Evolutionary conservation across 2,888 invertebrate genomes (phyloP).

Genomic region (Plebejus argus): DNA sequence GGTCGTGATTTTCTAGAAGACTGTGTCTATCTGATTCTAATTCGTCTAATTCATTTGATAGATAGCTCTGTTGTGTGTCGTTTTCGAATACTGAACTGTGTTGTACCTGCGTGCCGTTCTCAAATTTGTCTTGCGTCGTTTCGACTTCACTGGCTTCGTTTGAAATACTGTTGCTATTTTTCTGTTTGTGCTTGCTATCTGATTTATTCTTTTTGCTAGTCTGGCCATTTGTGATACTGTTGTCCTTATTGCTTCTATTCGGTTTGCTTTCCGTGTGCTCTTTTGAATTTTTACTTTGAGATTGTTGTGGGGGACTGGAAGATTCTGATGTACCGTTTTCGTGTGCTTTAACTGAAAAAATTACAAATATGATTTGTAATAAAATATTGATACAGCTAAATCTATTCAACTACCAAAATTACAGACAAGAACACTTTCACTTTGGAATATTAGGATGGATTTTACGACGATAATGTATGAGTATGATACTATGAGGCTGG

Average conservation of each 20-base stretch:
- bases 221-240: slow-evolving; percentile 73
- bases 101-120: slow-evolving; percentile 45
- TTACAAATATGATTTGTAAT: slow-evolving; percentile 17
- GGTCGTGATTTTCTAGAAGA: slow-evolving; percentile 71
- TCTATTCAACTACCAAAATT: too few species aligned
- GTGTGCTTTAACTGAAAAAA: slow-evolving; percentile 71
- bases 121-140: slow-evolving; percentile 44
- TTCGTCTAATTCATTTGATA: slow-evolving; percentile 71
- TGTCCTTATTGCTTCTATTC: slow-evolving; percentile 66
- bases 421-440: too few species aligned
- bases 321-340: slow-evolving; percentile 78
- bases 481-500: too few species aligned
- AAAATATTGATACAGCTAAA: background rate
- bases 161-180: slow-evolving; percentile 66
- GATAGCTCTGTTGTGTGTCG: slow-evolving; percentile 59
- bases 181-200: slow-evolving; percentile 76
- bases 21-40: slow-evolving; percentile 76
- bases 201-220: slow-evolving; percentile 66
- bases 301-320: slow-evolving; percentile 72
- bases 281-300: slow-evolving; percentile 75
- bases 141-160: slow-evolving; percentile 62
- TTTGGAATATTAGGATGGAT: too few species aligned
- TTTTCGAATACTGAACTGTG: slow-evolving; percentile 62
- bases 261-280: slow-evolving; percentile 69
- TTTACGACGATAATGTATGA: too few species aligned